Evolutionary conservation across 2,888 invertebrate genomes (phyloP).

Genomic region (Molanna angustata): DNA sequence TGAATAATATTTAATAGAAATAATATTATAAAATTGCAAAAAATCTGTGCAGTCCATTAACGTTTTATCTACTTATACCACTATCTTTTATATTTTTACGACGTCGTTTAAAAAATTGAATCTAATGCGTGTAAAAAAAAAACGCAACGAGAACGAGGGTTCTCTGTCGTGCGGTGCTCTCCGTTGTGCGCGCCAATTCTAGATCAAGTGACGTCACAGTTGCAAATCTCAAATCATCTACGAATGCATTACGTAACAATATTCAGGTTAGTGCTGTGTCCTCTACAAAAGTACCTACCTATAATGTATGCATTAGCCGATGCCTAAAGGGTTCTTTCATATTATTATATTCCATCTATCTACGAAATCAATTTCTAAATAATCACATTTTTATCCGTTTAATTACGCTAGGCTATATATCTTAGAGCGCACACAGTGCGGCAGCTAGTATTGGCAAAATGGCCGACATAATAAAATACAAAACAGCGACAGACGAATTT

Average conservation of each 20-base stretch:
- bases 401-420: conserved; percentile 2
- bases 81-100: too few species aligned
- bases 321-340: conserved; percentile 25
- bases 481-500: not conserved
- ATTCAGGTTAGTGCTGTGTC: conserved; percentile 25
- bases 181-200: conserved; percentile 12
- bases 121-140: too few species aligned
- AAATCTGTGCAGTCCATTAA: too few species aligned
- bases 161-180: conserved; percentile 28
- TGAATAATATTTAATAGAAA: too few species aligned
- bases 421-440: conserved; percentile 15
- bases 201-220: conserved; percentile 18
- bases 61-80: too few species aligned
- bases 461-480: not conserved
- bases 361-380: conserved; percentile 20
- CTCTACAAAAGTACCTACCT: conserved; percentile 27
- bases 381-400: conserved; percentile 25
- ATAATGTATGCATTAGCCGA: conserved; percentile 23
- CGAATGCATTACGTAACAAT: too few species aligned
- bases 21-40: too few species aligned
- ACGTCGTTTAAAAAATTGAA: too few species aligned
- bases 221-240: conserved; percentile 24
- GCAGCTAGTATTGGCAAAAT: conserved; percentile 10
- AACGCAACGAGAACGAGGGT: conserved; percentile 10
- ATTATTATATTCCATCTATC: conserved; percentile 15